Percentiles rank a stretch among this genome's conserved stretches.
These are phyloP conservation scores for Petrophora chlorosata DNA, from an alignment of 2,888 invertebrate species.

Conservation along the genomic window DNA sequence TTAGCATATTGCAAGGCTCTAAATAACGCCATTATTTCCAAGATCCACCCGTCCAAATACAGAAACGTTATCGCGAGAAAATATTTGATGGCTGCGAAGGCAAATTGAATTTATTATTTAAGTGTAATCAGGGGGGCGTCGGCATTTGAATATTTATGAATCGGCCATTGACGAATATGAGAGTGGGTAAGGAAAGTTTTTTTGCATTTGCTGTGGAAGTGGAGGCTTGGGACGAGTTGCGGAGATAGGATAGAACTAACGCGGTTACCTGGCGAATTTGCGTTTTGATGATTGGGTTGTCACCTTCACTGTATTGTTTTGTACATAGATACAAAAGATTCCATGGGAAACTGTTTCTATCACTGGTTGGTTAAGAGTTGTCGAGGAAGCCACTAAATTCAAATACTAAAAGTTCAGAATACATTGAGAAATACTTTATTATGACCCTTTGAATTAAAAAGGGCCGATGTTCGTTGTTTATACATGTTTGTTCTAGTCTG, in stretches of 20 bases:
- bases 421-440: too few relatives aligned
- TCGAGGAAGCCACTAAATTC: too few relatives aligned
- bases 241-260: slow-evolving; percentile 31
- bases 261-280: slow-evolving; percentile 5
- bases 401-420: too few relatives aligned
- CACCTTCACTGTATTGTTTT: neutral
- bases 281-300: slow-evolving; percentile 10
- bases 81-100: slow-evolving; percentile 73
- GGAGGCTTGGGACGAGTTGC: slow-evolving; percentile 36
- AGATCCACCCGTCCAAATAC: slow-evolving; percentile 70
- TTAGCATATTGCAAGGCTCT: slow-evolving; percentile 82
- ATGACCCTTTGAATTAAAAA: too few relatives aligned
- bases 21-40: slow-evolving; percentile 80
- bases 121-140: slow-evolving; percentile 60
- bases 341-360: too few relatives aligned
- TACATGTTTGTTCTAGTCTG: too few relatives aligned
- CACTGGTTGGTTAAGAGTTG: too few relatives aligned
- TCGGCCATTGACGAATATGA: slow-evolving; percentile 61
- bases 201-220: slow-evolving; percentile 31
- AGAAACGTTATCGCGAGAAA: slow-evolving; percentile 71
- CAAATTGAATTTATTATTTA: slow-evolving; percentile 82
- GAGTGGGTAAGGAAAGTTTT: slow-evolving; percentile 43
- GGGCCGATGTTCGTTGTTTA: too few relatives aligned
- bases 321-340: neutral
- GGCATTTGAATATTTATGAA: slow-evolving; percentile 59